Conservation (phyloP, 2,113 vertebrate species). For the Prinia subflava region DNA sequence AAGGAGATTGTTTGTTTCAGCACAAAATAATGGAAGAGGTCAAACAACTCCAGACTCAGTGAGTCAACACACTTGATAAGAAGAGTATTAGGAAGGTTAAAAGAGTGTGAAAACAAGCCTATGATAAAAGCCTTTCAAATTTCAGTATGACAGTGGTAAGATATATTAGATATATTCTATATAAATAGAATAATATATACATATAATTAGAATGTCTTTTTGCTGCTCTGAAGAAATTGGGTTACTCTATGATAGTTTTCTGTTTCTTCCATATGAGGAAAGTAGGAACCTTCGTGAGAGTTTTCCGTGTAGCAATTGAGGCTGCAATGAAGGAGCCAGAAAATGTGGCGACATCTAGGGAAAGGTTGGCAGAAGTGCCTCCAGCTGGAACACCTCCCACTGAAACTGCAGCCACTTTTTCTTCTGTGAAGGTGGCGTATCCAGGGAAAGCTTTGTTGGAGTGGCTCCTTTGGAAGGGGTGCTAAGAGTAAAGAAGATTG, state of each 20-base stretch:
- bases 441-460: neutral
- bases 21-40: neutral
- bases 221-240: neutral
- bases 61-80: neutral
- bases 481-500: neutral
- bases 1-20: neutral
- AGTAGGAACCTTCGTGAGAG: neutral
- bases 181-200: neutral
- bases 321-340: neutral
- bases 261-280: neutral
- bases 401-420: neutral
- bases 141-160: neutral
- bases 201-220: neutral
- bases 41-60: neutral
- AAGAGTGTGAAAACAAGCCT: neutral
- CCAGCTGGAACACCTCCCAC: neutral
- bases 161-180: neutral
- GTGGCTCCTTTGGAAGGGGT: neutral
- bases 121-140: neutral
- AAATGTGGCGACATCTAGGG: constrained; percentile 4
- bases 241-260: neutral
- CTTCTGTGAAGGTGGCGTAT: neutral
- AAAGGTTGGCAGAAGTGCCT: neutral
- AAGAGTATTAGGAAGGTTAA: neutral
- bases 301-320: neutral